These are phyloP conservation scores for Myotis planiceps DNA, from an alignment of 2,797 vertebrate species.

Conservation along the genomic window DNA sequence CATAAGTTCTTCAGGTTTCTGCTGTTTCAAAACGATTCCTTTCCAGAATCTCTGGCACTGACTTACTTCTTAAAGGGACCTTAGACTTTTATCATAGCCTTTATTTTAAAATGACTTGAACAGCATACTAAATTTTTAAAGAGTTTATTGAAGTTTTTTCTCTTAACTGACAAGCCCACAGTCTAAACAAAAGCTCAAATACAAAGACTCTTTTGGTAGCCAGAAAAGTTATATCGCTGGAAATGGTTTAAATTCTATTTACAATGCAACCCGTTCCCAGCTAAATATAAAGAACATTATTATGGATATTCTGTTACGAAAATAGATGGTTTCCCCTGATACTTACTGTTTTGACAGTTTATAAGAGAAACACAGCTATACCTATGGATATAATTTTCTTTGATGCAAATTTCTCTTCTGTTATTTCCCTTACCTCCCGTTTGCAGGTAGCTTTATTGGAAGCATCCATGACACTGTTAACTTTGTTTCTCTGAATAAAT, in stretches of 20 bases:
- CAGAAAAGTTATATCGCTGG: neutral
- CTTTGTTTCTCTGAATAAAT: slow-evolving; percentile 56
- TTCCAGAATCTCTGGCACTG: neutral
- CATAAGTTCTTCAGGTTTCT: neutral
- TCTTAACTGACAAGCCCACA: neutral
- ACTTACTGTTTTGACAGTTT: slow-evolving; percentile 57
- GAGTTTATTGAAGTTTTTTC: neutral
- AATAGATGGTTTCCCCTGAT: neutral
- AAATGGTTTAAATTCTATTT: slow-evolving; percentile 8
- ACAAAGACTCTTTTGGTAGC: neutral
- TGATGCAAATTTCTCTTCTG: slow-evolving; percentile 1
- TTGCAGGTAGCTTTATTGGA: slow-evolving; percentile 32
- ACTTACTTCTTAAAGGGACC: neutral
- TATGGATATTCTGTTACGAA: neutral
- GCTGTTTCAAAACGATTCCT: neutral
- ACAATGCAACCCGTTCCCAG: neutral
- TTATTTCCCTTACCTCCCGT: slow-evolving; percentile 18
- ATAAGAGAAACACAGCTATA: slow-evolving; percentile 57
- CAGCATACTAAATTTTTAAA: neutral
- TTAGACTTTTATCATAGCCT: neutral
- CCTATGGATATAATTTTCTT: slow-evolving; percentile 47
- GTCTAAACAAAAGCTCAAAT: slow-evolving; percentile 39
- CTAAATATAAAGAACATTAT: neutral
- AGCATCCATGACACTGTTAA: slow-evolving; percentile 46
- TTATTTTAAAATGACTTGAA: neutral